Conservation (phyloP, 2,888 invertebrate genomes). For the Anthoptus insignis region DNA sequence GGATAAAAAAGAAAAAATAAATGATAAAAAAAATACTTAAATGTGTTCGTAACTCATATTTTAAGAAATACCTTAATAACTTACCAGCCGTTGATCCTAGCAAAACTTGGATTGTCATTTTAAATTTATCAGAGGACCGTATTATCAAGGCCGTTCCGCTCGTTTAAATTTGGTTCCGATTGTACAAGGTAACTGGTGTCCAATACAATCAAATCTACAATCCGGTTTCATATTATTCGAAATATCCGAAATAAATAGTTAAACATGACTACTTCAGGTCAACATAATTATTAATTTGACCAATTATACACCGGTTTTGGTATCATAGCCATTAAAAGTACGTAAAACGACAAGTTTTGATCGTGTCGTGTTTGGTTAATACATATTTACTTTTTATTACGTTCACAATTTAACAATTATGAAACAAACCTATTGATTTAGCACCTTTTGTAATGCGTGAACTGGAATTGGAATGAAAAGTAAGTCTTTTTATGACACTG, state of each 20-base stretch:
- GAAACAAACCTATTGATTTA: not conserved
- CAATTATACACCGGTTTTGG: not conserved
- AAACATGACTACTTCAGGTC: not conserved
- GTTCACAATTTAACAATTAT: not conserved
- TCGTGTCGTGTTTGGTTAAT: too few species aligned
- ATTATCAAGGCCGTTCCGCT: slow-evolving; percentile 46
- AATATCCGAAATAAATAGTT: not conserved
- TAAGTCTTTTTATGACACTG: not conserved
- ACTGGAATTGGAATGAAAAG: not conserved
- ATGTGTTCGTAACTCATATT: too few species aligned
- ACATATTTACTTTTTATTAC: too few species aligned
- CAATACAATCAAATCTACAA: slow-evolving; percentile 1
- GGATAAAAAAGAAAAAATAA: too few species aligned
- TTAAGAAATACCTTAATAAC: too few species aligned
- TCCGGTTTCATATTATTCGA: slow-evolving; percentile 19
- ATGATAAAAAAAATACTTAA: too few species aligned
- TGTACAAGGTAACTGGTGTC: slow-evolving; percentile 15
- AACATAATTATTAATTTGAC: not conserved
- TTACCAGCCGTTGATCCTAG: too few species aligned
- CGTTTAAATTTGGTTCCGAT: slow-evolving; percentile 35
- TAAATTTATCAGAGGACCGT: slow-evolving; percentile 22
- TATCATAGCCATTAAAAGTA: not conserved
- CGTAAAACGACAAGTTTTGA: not conserved
- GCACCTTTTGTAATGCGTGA: not conserved
- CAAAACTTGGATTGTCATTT: slow-evolving; percentile 13